Percentiles rank a stretch among this genome's conserved stretches.
phyloP scores from a whole-genome alignment of 2,113 vertebrate genomes.

The Dipodomys stephensi region DNA sequence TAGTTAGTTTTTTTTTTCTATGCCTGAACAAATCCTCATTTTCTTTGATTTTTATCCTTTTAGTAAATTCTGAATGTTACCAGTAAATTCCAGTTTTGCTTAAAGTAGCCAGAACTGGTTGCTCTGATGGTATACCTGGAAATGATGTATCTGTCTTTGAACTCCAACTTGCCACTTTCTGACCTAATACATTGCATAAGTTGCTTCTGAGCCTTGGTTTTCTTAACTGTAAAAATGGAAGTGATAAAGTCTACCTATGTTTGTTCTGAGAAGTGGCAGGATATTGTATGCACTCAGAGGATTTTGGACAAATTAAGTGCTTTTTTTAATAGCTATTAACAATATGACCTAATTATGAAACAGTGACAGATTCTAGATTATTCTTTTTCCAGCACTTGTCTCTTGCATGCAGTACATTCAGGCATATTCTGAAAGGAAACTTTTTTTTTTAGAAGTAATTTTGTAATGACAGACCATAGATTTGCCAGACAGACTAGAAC shows the following conservation, averaged over 20 bases:
- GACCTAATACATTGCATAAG: neutral
- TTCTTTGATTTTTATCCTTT: neutral
- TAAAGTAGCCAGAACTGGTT: neutral
- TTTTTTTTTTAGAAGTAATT: neutral
- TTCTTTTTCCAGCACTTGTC: neutral
- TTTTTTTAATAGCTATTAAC: neutral
- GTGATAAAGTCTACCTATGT: neutral
- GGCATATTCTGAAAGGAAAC: neutral
- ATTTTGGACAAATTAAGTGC: rapidly evolving
- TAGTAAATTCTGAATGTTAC: neutral
- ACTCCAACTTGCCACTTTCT: neutral
- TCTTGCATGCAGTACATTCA: neutral
- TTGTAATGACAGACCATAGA: neutral
- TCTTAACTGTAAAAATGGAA: neutral
- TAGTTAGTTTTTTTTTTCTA: neutral
- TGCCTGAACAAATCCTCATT: neutral
- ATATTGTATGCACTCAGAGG: neutral
- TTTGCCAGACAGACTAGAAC: neutral
- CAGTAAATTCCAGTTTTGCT: neutral
- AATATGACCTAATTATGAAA: neutral
- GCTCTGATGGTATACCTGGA: neutral
- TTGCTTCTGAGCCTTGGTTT: neutral
- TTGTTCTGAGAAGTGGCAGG: neutral
- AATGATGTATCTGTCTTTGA: neutral
- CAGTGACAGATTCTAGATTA: neutral